These are phyloP conservation scores for Melanotaenia nigrans DNA, from an alignment of 2,797 vertebrate genomes.

Conservation along the genomic window DNA sequence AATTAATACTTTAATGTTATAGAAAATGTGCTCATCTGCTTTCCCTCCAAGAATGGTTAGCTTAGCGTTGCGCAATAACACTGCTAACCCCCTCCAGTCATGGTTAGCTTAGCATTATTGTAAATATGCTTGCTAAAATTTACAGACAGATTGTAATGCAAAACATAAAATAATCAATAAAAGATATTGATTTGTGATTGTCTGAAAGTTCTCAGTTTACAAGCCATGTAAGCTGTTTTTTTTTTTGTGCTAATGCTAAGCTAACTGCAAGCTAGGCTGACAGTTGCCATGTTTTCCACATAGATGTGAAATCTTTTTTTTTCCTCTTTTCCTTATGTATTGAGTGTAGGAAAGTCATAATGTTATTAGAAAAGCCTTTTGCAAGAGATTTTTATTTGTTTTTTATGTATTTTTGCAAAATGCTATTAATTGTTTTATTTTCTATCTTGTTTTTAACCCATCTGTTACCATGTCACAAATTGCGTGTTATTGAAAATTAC, in stretches of 20 bases:
- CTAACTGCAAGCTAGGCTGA: neutral
- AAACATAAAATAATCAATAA: neutral
- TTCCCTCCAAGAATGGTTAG: neutral
- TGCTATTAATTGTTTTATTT: neutral
- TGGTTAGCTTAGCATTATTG: no score
- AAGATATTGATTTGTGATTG: neutral
- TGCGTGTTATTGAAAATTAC: neutral
- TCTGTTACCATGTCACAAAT: neutral
- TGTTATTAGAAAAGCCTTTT: neutral
- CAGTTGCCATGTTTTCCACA: neutral
- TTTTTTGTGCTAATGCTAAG: neutral
- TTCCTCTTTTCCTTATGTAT: neutral
- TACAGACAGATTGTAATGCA: neutral
- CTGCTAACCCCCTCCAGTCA: no score
- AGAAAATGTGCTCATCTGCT: no score
- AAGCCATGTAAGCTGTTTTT: neutral
- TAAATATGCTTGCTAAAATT: neutral
- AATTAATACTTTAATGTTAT: no score
- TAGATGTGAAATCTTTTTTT: neutral
- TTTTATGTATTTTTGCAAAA: neutral
- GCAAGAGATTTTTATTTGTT: no score
- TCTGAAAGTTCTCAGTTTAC: neutral
- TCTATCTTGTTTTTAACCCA: no score
- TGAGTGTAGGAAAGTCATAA: neutral
- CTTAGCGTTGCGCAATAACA: neutral